phyloP scores from a whole-genome alignment of 2,113 vertebrate genomes.

The Istiophorus platypterus region DNA sequence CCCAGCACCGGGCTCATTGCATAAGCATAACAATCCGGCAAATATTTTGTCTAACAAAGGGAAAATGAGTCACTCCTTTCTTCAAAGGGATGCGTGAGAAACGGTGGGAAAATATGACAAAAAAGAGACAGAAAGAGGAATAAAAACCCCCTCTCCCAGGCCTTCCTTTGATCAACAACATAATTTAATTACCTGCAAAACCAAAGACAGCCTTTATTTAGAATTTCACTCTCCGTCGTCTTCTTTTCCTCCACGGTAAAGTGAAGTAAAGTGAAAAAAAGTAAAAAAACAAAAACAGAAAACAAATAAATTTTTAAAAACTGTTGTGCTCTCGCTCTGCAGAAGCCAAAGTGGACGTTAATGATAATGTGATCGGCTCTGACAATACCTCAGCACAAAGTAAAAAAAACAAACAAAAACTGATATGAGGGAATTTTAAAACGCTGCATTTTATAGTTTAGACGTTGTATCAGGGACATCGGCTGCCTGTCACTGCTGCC shows the following conservation, averaged over 20 bases:
- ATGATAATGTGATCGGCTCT: not conserved
- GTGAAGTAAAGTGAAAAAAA: not conserved
- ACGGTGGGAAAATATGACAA: constrained; percentile 39
- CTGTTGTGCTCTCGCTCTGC: no score
- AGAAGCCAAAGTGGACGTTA: constrained; percentile 9
- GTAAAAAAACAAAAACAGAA: not conserved
- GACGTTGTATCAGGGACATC: no score
- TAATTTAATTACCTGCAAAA: constrained; percentile 73
- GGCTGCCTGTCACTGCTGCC: no score
- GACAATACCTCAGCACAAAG: not conserved
- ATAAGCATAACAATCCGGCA: constrained; percentile 51
- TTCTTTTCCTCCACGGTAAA: not conserved
- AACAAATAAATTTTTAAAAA: no score
- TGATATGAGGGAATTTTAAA: no score
- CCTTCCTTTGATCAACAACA: constrained; percentile 71
- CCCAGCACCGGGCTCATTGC: constrained; percentile 48
- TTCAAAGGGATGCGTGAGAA: constrained; percentile 67
- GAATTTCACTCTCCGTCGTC: constrained; percentile 24
- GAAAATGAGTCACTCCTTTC: constrained; percentile 68
- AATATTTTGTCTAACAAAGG: constrained; percentile 65
- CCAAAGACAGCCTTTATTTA: constrained; percentile 60
- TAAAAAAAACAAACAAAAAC: not conserved
- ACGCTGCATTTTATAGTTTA: no score
- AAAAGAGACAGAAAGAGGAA: not conserved
- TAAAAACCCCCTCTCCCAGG: constrained; percentile 26